Conservation (phyloP, 2,113 vertebrate species). For the Upupa epops region DNA sequence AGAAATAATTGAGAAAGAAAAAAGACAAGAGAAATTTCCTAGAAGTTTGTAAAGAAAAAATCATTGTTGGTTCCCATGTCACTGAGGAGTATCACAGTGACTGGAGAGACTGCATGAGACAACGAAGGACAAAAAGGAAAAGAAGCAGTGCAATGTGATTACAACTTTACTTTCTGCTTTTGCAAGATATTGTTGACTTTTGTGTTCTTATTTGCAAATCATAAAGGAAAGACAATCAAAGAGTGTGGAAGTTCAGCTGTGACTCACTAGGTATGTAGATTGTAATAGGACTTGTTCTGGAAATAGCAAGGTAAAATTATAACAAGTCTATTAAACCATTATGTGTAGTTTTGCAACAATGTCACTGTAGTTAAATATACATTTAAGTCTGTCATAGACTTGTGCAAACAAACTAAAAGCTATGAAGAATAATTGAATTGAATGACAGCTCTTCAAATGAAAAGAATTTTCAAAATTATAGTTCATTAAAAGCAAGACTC, state of each 20-base stretch:
- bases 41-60: not conserved
- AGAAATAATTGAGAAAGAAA: not conserved
- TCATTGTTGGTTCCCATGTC: fast-evolving
- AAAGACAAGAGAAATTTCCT: not conserved
- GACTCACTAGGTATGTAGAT: not conserved
- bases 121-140: not conserved
- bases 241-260: not conserved
- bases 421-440: not conserved
- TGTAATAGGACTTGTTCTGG: not conserved
- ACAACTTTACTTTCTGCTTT: not conserved
- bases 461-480: not conserved
- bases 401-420: not conserved
- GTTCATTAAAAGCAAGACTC: not conserved
- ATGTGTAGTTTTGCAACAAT: not conserved
- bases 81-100: not conserved
- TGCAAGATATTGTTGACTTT: not conserved
- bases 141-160: not conserved
- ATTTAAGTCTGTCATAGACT: not conserved
- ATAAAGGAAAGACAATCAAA: not conserved
- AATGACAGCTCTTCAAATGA: not conserved
- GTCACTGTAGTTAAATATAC: not conserved
- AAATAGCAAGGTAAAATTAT: not conserved
- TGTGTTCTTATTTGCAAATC: not conserved
- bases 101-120: not conserved
- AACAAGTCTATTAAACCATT: not conserved